Evolutionary conservation across 2,113 vertebrate genomes (phyloP), one percentile per base, ranked within the genome.

Genomic region (Eurystomus gularis): DNA sequence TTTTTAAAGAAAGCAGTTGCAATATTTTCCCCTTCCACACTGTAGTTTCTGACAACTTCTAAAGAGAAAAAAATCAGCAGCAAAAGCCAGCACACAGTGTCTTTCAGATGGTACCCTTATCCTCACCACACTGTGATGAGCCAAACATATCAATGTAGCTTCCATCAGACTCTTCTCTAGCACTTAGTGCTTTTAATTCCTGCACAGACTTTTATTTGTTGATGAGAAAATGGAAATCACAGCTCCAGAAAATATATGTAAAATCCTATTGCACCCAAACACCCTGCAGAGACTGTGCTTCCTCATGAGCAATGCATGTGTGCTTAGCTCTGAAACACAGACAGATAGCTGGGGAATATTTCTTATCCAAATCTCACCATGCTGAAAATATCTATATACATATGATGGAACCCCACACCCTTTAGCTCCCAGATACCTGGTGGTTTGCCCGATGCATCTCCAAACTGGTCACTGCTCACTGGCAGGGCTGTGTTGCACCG

Each of bases 241-340:
- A 54, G 25, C 72, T 55, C 39, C 68, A 92, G 46, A 64, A 81
- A 81, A 81, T 23, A 44, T 2, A 5, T 10, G 46, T 52, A 17
- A 65, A 83, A 54, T 77, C n/a, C 64, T 15, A 33, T 6, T 70
- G 55, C 42, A 58, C 68, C 31, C 62, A n/a, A 78, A 66, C 11
- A 39, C 51, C 15, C 26, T 5, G 35, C 18, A 46, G 33, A 83
- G 35, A 10, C 69, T 3, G 25, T 5, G 3, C 49, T 24, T 86
- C 39, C 52, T 82, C 1, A 0, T 42, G 49, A 57, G 44, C 19
- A 65, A 11, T 0, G 5, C 4, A 11, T 3, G 3, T 5, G 33
- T 61, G 44, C 65, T 84, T 37, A 62, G 55, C 44, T 29, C 55
- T 60, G 49, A 66, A 86, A 40, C 21, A 55, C 8, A 57, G 58